Conservation (phyloP, 2,888 invertebrate genomes). For the Hemistola chrysoprasaria region DNA sequence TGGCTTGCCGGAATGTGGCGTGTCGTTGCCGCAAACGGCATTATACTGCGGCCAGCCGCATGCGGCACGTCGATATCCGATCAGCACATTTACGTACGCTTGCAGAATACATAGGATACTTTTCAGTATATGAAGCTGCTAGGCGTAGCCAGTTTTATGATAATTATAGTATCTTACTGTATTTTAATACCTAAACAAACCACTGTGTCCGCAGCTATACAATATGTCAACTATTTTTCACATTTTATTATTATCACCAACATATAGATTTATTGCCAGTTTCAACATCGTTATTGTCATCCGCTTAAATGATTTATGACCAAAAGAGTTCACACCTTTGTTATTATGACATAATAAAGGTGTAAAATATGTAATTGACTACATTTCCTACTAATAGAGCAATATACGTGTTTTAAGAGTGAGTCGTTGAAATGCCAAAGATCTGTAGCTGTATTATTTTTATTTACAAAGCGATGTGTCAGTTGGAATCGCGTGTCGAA, state of each 20-base stretch:
- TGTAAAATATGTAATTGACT: conserved; percentile 29
- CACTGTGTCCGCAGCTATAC: conserved; percentile 30
- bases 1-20: too few species aligned
- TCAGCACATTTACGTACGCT: too few species aligned
- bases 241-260: conserved; percentile 55
- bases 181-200: too few species aligned
- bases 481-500: conserved; percentile 64
- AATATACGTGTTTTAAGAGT: conserved; percentile 35
- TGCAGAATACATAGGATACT: too few species aligned
- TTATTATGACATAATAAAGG: conserved; percentile 39
- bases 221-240: conserved; percentile 73
- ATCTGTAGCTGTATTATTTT: conserved; percentile 21
- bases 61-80: too few species aligned
- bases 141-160: too few species aligned
- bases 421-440: conserved; percentile 56
- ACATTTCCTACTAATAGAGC: conserved; percentile 34
- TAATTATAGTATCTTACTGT: too few species aligned
- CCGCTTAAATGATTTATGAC: conserved; percentile 31
- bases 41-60: too few species aligned
- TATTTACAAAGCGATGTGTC: conserved; percentile 58
- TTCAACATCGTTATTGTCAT: conserved; percentile 28
- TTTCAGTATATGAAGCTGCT: too few species aligned
- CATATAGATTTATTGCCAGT: conserved; percentile 44
- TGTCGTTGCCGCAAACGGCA: too few species aligned
- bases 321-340: conserved; percentile 45